A percentile compares a stretch with the other conserved stretches of the same genome.
Evolutionary conservation across 2,797 vertebrate species (phyloP).

Genomic region (Varecia variegata): DNA sequence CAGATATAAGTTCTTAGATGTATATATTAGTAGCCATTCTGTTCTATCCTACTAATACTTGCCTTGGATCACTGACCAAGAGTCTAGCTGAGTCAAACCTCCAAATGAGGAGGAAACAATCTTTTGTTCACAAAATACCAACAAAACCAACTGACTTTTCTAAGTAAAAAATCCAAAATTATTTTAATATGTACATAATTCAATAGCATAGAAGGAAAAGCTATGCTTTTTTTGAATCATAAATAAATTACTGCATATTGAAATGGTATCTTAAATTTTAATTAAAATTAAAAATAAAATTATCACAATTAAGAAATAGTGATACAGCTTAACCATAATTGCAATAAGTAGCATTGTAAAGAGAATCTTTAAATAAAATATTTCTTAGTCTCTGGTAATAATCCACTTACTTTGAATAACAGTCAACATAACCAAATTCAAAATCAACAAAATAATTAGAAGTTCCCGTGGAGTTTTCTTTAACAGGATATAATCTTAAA

Average conservation of each 20-base stretch:
- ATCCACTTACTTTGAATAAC: slow-evolving; percentile 5
- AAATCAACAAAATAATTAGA: slow-evolving; percentile 50
- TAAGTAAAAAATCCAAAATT: background rate
- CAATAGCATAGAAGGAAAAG: background rate
- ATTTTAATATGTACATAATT: slow-evolving; percentile 1
- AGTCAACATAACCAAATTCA: slow-evolving; percentile 33
- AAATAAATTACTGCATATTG: slow-evolving; percentile 26
- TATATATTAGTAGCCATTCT: background rate
- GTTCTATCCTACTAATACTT: background rate
- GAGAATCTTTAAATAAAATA: slow-evolving; percentile 13
- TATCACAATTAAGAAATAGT: slow-evolving; percentile 20
- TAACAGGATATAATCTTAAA: background rate
- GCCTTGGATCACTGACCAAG: background rate
- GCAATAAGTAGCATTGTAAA: slow-evolving; percentile 6
- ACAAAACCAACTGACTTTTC: background rate
- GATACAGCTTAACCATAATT: background rate
- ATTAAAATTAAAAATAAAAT: slow-evolving; percentile 53
- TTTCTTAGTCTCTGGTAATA: background rate
- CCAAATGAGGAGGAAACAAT: background rate
- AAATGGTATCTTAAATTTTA: background rate
- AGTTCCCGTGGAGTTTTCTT: slow-evolving; percentile 6
- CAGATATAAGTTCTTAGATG: background rate
- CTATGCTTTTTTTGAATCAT: background rate
- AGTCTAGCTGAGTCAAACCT: background rate
- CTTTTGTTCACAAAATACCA: too few species aligned